phyloP scores from a whole-genome alignment of 2,888 invertebrate genomes.

The Parnassius apollo region DNA sequence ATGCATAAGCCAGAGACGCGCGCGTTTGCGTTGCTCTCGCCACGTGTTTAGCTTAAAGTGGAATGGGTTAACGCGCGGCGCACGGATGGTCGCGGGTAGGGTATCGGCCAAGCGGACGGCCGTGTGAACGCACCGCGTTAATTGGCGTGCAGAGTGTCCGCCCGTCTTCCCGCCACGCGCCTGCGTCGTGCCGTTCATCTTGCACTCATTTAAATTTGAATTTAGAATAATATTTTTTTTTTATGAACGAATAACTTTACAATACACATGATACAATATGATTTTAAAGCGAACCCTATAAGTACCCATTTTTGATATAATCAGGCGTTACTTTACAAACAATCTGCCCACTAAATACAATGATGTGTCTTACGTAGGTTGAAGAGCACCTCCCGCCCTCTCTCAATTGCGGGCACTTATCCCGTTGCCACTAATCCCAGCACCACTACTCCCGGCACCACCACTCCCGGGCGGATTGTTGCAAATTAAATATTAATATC shows the following conservation, averaged over 20 bases:
- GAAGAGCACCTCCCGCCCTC: too few relatives aligned
- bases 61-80: constrained; percentile 48
- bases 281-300: constrained; percentile 3
- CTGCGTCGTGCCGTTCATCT: constrained; percentile 47
- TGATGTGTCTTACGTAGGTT: too few relatives aligned
- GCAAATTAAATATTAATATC: too few relatives aligned
- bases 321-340: too few relatives aligned
- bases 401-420: too few relatives aligned
- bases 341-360: too few relatives aligned
- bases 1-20: constrained; percentile 54
- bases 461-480: too few relatives aligned
- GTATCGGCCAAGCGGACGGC: constrained; percentile 47
- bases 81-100: constrained; percentile 49
- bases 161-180: constrained; percentile 71
- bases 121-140: constrained; percentile 75
- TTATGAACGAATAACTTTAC: constrained; percentile 37
- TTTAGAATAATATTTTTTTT: constrained; percentile 53
- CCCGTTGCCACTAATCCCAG: too few relatives aligned
- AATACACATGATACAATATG: constrained; percentile 27
- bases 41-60: constrained; percentile 35
- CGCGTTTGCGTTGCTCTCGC: constrained; percentile 33
- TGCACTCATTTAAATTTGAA: constrained; percentile 56
- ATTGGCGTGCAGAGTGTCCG: constrained; percentile 73
- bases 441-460: too few relatives aligned
- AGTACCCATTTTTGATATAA: too few relatives aligned